Evolutionary conservation across 2,888 invertebrate genomes (phyloP).

Genomic region (Dastarcus helophoroides): DNA sequence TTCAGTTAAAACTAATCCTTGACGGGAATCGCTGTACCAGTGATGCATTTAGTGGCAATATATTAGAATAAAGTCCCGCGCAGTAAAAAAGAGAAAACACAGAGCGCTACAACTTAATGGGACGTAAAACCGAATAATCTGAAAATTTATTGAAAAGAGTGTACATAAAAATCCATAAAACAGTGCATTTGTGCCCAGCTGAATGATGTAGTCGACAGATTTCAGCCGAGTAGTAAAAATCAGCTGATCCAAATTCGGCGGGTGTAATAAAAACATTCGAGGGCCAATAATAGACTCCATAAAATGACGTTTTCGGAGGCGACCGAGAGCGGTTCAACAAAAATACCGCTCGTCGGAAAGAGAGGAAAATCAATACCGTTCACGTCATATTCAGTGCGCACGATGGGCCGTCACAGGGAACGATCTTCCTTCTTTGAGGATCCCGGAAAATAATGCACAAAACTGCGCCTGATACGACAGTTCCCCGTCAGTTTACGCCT

Average conservation of each 20-base stretch:
- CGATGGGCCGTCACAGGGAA: conserved; percentile 20
- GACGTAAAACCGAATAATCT: conserved; percentile 13
- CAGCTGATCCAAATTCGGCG: conserved; percentile 21
- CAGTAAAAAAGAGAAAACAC: neutral
- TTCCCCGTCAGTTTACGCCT: too few relatives aligned
- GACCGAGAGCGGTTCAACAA: conserved; percentile 13
- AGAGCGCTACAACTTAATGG: conserved; percentile 6
- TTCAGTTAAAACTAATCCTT: neutral
- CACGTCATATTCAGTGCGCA: conserved; percentile 31
- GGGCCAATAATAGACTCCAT: conserved; percentile 27
- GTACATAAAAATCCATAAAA: conserved; percentile 20
- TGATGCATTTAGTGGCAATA: neutral
- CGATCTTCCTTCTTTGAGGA: conserved; percentile 14
- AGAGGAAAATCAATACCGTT: conserved; percentile 34
- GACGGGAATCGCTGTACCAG: neutral
- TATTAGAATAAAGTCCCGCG: neutral
- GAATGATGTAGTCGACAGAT: conserved; percentile 19
- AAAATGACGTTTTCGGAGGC: conserved; percentile 30
- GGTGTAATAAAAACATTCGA: conserved; percentile 23
- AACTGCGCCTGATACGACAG: too few relatives aligned
- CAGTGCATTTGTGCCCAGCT: conserved; percentile 11
- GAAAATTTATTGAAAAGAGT: conserved; percentile 18
- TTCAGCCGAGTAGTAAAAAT: conserved; percentile 21
- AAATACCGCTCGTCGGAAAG: conserved; percentile 6
- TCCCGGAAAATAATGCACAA: conserved; percentile 11